Conservation (phyloP, 1,140 invertebrate genomes). For the Lepidostoma basale region DNA sequence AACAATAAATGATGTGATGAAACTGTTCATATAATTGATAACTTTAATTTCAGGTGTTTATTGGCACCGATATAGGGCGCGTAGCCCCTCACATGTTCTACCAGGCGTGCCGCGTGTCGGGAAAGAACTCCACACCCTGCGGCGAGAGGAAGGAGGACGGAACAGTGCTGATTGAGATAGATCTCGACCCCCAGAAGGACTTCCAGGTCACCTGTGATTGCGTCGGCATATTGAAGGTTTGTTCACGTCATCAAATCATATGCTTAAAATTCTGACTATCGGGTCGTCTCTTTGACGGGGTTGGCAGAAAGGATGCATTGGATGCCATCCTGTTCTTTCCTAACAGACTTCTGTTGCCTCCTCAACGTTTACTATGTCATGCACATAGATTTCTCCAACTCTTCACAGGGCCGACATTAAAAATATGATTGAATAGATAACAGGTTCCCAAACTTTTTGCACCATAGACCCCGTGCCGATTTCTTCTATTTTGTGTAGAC, state of each 20-base stretch:
- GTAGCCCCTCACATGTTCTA: constrained; percentile 94
- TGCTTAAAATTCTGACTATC: no score
- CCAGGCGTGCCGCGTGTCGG: constrained; percentile 92
- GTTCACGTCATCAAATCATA: constrained; percentile 62
- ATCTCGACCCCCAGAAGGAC: constrained; percentile 85
- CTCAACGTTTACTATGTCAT: no score
- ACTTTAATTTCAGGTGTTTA: constrained; percentile 77
- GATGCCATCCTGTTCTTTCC: no score
- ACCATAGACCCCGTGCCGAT: no score
- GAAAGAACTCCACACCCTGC: constrained; percentile 95
- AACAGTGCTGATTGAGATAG: constrained; percentile 91
- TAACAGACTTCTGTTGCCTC: no score
- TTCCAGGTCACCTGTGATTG: constrained; percentile 90
- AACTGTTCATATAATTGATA: background rate
- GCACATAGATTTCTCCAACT: no score
- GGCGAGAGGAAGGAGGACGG: constrained; percentile 88
- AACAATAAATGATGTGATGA: background rate
- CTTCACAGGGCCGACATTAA: no score
- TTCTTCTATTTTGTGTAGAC: no score
- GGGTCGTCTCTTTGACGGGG: no score
- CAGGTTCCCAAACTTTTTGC: no score
- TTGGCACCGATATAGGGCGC: constrained; percentile 86
- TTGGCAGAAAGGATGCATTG: no score
- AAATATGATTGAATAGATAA: no score
- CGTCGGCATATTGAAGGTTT: constrained; percentile 74